Evolutionary conservation across 2,113 vertebrate species (phyloP), one percentile per base, ranked within the genome.

Genomic region (Neopipo cinnamomea): DNA sequence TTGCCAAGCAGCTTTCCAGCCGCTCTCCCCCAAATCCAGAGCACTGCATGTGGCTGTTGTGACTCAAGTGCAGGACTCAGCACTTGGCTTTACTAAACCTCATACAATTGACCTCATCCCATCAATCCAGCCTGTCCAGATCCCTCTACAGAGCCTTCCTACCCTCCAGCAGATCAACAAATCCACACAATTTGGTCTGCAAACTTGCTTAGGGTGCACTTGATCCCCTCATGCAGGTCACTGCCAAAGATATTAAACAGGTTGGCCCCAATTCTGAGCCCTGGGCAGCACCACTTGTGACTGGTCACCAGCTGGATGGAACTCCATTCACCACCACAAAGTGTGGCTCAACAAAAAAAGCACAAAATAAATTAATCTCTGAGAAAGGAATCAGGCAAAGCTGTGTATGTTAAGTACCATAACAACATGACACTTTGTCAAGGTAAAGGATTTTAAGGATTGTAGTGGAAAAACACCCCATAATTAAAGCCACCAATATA

Each of bases 401-500:
- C 67, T 67, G 27, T 47, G 50, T 50, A 70, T 59, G 75, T 33
- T 85, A 88, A 86, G 75, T 71, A 89, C 46, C 6, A 19, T 47
- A 94, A 91, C 0, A 12, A 85, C 35, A 62, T 11, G 67, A 68
- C 33, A 91, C 33, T 65, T 71, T 24, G 21, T 46, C 65, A 55
- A 77, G 9, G 47, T 46, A 71, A 79, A 47, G 18, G 30, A 80
- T 86, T 92, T 91, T 77, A 88, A 73, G 50, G n/a, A 27, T 25
- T 85, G 31, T 46, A 80, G 11, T 53, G 50, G 58, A 33, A 73
- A 33, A 73, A 67, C 92, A 80, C 14, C 0, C 14, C 0, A 2
- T 79, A 61, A 80, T 46, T 83, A 86, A 95, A 93, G 28, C 18
- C 67, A 88, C n/a, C 23, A 61, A 83, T 83, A 80, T 42, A 61